Base-by-base conservation (phyloP, 2,113 vertebrate species). In the Hippocampus barbouri region DNA sequence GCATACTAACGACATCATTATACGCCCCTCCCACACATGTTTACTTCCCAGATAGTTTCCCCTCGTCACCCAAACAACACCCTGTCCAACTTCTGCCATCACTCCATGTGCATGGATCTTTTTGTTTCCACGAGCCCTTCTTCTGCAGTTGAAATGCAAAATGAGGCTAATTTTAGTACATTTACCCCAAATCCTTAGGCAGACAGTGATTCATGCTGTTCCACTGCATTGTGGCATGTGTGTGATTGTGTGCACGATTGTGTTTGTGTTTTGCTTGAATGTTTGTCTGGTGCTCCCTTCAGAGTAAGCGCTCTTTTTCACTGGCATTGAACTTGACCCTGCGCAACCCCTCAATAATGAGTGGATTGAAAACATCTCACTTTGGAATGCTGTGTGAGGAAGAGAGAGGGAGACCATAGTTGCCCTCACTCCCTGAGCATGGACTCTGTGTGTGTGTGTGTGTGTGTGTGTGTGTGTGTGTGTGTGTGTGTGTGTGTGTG, bases 301-400 rank as follows among this genome's bases (percentile, higher is more conserved):
- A 92, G 92, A 92, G 89, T 94, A 91, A 72, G 75, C 87, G 90
- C 93, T 95, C 93, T 94, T 95, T 95, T 95, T 95, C 91, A 91
- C 89, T 94, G 95, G 95, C 94, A 96, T 94, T 97, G 96, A 98
- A 97, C 97, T 97, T 97, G 96, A 98, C 96, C 96, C 91, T 75
- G 85, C 85, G 89, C 90, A 93, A 97, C 95, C 96, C 93, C 92
- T 93, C 92, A 92, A 94, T 98, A 98, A 98, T 98, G 96, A 98
- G 91, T 95, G 95, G 95, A 97, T 96, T 96, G 95, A 96, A 98
- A 98, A 96, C 95, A 97, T 97, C 93, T 96, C 95, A 94, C 95
- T 94, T 96, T 94, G 95, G 95, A 97, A 96, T 98, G 94, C 92
- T 91, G 93, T 92, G 93, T 94, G 93, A 92, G 77, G 69, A 94